Evolutionary conservation across 2,113 vertebrate genomes (phyloP), one percentile per base, ranked within the genome.

Genomic region (Equus przewalskii): DNA sequence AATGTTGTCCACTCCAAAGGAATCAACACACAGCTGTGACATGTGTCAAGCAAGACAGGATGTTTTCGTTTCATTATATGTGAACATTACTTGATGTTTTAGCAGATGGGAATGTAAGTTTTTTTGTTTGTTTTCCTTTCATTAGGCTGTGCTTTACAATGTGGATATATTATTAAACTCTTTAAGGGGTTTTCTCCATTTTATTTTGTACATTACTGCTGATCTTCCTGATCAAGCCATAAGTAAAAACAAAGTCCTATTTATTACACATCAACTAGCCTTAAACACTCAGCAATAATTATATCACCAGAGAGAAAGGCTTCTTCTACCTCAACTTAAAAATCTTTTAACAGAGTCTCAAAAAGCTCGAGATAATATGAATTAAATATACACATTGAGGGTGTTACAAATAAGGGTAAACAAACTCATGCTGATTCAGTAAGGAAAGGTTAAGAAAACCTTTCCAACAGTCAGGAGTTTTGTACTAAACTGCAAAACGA

Each of bases 31-130:
- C 19, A 89, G 58, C 84, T 94, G 33, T 90, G 78, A 91, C 51
- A 73, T 90, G 18, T 95, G 78, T 94, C 87, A 91, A 91, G 56
- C 19, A 78, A 90, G 44, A 95, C n/a, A 81, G 64, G 90, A 95
- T 94, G n/a, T 58, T 97, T 97, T 91, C 64, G 46, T 80, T 87
- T 85, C 60, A 33, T 49, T 76, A 83, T 36, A 81, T 88, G 67
- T 89, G 60, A 81, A 6, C 58, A 93, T 65, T 80, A 86, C n/a
- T 82, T 87, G 12, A 78, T 75, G 54, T 49, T 97, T 87, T 94
- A 24, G 22, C 83, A 97, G 75, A 96, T 82, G 36, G 12, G 28
- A 90, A 49, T 13, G 10, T 69, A 78, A 80, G 21, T 1, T 3
- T 81, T 65, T 64, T 62, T 64, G 9, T 44, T 92, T 58, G 5